These are phyloP conservation scores for Tricholaema leucomelas DNA, from an alignment of 2,113 vertebrate genomes.

Conservation along the genomic window DNA sequence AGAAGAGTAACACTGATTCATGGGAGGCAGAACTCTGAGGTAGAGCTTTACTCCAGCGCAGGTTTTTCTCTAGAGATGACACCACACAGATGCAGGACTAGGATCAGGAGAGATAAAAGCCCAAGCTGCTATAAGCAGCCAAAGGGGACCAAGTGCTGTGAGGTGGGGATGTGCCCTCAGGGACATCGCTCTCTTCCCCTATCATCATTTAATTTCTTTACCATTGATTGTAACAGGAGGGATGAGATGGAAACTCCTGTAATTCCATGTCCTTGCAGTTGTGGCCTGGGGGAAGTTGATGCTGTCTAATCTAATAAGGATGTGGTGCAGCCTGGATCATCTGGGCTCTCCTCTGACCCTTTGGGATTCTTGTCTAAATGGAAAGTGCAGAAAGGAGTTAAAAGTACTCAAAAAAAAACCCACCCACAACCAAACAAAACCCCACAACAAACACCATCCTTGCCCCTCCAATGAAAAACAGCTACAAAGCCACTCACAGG, in stretches of 20 bases:
- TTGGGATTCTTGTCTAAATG: neutral
- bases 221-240: constrained; percentile 4
- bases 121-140: neutral
- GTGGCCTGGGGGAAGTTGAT: neutral
- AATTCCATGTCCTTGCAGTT: constrained; percentile 16
- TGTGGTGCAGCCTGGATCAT: neutral
- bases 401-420: neutral
- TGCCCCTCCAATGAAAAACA: neutral
- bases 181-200: neutral
- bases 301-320: constrained; percentile 16
- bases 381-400: neutral
- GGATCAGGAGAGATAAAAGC: neutral
- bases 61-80: neutral
- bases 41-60: neutral
- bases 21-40: neutral
- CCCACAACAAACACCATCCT: too few relatives aligned
- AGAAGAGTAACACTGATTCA: neutral
- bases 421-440: too few relatives aligned
- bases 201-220: neutral
- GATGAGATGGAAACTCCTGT: constrained; percentile 27
- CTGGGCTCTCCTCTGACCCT: neutral
- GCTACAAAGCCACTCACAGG: neutral
- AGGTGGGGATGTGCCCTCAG: neutral
- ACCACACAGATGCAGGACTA: neutral
- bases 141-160: neutral